phyloP scores from a whole-genome alignment of 2,797 vertebrate genomes.

The Tauraco hartlaubi region DNA sequence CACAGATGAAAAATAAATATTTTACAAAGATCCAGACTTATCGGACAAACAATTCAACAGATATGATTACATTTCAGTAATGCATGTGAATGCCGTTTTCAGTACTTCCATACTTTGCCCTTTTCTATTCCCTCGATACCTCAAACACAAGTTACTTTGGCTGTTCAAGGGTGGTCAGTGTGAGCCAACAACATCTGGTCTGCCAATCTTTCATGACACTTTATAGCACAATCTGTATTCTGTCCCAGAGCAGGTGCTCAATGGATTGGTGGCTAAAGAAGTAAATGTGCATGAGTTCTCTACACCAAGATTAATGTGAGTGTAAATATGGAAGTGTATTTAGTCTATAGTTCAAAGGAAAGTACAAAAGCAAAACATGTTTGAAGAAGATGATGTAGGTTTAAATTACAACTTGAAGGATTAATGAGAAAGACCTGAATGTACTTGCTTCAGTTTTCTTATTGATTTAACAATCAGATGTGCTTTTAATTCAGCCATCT shows the following conservation, averaged over 20 bases:
- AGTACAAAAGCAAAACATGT: background rate
- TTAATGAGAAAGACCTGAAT: background rate
- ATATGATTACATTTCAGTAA: background rate
- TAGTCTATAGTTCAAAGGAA: background rate
- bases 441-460: background rate
- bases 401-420: background rate
- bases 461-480: background rate
- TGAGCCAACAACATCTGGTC: background rate
- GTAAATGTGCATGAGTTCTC: accelerated
- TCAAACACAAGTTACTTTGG: background rate
- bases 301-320: background rate
- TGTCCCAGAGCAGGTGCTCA: background rate
- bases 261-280: background rate
- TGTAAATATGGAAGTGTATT: background rate
- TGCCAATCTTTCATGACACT: background rate
- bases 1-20: background rate
- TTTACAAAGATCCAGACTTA: background rate
- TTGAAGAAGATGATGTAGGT: background rate
- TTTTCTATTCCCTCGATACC: background rate
- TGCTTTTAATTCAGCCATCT: background rate
- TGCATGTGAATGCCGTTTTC: background rate
- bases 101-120: background rate
- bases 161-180: background rate
- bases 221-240: background rate
- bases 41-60: background rate